Evolutionary conservation across 2,797 vertebrate species (phyloP), one percentile per base, ranked within the genome.

Genomic region (Margarornis squamiger): DNA sequence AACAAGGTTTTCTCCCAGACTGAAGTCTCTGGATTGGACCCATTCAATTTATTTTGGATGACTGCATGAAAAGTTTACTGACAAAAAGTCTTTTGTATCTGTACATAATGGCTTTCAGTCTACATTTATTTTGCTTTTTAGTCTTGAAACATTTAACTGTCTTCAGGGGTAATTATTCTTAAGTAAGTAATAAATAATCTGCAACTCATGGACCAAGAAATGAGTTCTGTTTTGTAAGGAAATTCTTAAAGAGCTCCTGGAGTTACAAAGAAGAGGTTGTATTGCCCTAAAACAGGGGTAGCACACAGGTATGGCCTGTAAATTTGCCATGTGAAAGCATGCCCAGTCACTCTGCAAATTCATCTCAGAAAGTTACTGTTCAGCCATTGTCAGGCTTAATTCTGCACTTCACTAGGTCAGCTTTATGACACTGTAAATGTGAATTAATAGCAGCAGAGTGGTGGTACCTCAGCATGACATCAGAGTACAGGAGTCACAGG

Each of bases 171-270:
- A 93, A 92, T 86, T 96, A 88, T 92, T 96, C 76, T 91, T 90
- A 72, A 71, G 57, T 82, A 84, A 93, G 65, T 86, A 94, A 86
- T 94, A 94, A 95, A 97, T 94, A 92, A 94, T 67, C 76, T 76
- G 36, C 73, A 86, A 81, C 34, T 62, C 49, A 65, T 70, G 91
- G 90, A 92, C 73, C 66, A 82, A 95, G 45, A 94, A 95, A 92
- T 82, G 30, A 93, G 63, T 79, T 65, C 51, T 88, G 59, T 78
- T 94, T 91, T 86, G 82, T 79, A 67, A 63, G 41, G 51, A 75
- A 83, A 57, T 86, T 51, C 57, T 86, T 74, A 71, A 86, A 92
- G 48, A 82, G 16, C 46, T 88, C 41, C n/a, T 77, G 38, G 27
- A 75, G 45, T 92, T 90, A 91, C 87, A 95, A 95, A 92, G 76